Base-by-base conservation (phyloP, 2,113 vertebrate genomes). In the Myrmecobius fasciatus region DNA sequence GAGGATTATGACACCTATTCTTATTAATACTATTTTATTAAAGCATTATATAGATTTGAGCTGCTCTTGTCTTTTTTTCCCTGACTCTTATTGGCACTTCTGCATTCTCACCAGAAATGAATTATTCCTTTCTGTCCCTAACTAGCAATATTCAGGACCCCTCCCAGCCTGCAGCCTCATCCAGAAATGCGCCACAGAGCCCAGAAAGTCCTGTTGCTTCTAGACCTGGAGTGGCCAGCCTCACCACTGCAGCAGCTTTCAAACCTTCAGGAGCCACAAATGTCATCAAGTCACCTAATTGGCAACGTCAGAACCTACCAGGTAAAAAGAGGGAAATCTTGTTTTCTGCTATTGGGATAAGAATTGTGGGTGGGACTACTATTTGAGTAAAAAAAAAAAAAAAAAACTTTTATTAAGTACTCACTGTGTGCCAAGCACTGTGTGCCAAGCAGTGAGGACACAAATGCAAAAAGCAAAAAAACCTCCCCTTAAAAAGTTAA, bases 91-190 rank as follows among this genome's bases (percentile, higher is more conserved):
- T 43, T 20, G 22, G n/a, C 67, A 31, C 46, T 56, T 28, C 26
- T 90, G 12, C 14, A 43, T 12, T 36, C 49, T 95, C 67, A 95
- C 94, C 94, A 96, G 96, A 96, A 95, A 60, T 12, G 2, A 60
- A 36, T 67, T 67, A 47, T 92, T 92, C 17, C 94, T 95, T 89
- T 97, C 56, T 31, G 0, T 98, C 96, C 92, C 96, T 94, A 52
- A 96, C 20, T 83, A 99, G 99, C 91, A 98, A 98, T 93, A 92
- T 96, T 17, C 94, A 91, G 95, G 99, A 99, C 89, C 94, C 98
- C 93, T n/a, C 98, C 67, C 98, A 98, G 67, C 97, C 98, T 0
- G 75, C 95, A 91, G 93, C 98, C 52, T 96, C 98, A 0, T 95
- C 97, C 17, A 99, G 97, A 92, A 99, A 97, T 46, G 56, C 98